These are phyloP conservation scores for Hetaerina americana DNA, from an alignment of 1,140 invertebrate species.

Conservation along the genomic window DNA sequence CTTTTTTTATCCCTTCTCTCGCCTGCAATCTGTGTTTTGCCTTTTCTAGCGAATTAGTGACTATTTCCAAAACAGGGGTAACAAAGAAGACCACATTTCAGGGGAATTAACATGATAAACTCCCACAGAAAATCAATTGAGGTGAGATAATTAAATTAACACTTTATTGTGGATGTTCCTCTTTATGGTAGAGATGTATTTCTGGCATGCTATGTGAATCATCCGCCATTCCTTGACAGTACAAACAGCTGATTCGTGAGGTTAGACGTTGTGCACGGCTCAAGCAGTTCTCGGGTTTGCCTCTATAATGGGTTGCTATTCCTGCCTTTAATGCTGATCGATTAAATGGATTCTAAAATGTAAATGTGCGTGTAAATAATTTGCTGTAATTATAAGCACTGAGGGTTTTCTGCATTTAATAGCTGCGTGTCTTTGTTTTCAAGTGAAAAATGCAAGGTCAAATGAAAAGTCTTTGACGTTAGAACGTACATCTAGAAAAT, in stretches of 20 bases:
- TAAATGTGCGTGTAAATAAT: background rate
- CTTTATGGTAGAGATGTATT: background rate
- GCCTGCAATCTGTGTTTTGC: background rate
- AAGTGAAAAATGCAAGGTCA: background rate
- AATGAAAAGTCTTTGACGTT: background rate
- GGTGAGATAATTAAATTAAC: background rate
- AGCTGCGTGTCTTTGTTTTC: background rate
- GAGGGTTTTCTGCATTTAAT: background rate
- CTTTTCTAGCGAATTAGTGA: background rate
- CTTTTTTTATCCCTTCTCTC: background rate
- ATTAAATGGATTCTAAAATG: background rate
- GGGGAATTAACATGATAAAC: background rate
- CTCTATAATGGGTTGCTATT: background rate
- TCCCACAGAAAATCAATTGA: background rate
- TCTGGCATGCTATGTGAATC: background rate
- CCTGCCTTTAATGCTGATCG: background rate
- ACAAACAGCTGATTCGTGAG: background rate
- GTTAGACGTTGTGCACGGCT: background rate
- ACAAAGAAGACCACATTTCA: background rate
- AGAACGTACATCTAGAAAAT: background rate
- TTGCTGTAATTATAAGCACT: background rate
- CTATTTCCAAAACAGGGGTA: background rate
- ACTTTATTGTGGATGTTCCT: background rate
- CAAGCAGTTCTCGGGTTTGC: background rate
- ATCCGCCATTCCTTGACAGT: background rate